Evolutionary conservation across 2,797 vertebrate species (phyloP), one percentile per base, ranked within the genome.

Genomic region (Sciurus vulgaris): DNA sequence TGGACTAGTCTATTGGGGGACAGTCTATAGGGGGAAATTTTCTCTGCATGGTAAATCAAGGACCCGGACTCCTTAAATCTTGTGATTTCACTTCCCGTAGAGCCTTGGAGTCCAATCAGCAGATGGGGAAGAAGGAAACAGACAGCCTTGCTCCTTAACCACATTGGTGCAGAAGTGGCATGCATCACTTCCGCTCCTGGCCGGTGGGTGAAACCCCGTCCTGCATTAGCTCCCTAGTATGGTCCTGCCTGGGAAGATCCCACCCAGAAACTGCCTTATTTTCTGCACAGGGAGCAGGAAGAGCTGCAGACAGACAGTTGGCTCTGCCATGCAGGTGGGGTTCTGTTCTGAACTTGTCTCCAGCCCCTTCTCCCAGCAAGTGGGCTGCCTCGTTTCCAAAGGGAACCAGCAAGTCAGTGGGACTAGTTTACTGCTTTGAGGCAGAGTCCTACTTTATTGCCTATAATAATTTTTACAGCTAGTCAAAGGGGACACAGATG

Each of bases 381-480:
- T 8, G 38, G 69, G 26, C 33, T 30, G 38, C 69, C 30, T 18
- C 35, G 6, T 81, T 83, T 86, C 87, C 63, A n/a, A 65, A 41
- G 67, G 72, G 44, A 87, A n/a, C 38, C 78, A 72, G 76, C 70
- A 41, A 87, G 88, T 54, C 47, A 2, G 5, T 8, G 22, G 18
- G 79, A 79, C 35, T n/a, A n/a, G 30, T 84, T 94, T 89, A 89
- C 38, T 51, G 59, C 54, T 44, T 78, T 41, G 82, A 92, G 78
- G 5, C 61, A 47, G 79, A 95, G 49, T 95, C 88, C 83, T 89
- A 20, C 28, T 96, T 96, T 96, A 97, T 96, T 84, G 84, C 67
- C 74, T 92, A 11, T 85, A 67, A 41, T 89, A n/a, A 92, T 63
- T 79, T 96, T 96, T 90, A 95, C 30, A 94, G 74, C 61, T 20